These are phyloP conservation scores for Torymus aiolomorphi DNA, from an alignment of 2,888 invertebrate genomes.

Conservation along the genomic window DNA sequence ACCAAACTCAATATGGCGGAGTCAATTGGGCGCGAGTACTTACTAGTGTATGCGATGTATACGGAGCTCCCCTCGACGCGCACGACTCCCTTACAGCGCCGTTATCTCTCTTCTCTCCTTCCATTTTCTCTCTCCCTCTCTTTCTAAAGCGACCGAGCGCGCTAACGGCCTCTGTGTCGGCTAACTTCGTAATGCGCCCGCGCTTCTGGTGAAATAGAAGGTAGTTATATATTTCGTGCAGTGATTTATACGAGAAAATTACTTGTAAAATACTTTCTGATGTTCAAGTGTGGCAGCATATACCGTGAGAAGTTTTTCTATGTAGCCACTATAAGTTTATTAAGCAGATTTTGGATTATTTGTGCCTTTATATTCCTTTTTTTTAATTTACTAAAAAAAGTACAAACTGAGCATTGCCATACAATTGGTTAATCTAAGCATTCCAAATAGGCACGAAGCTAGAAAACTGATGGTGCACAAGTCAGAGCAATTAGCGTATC, in stretches of 20 bases:
- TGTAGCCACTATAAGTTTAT: no score
- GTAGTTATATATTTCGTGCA: constrained; percentile 24
- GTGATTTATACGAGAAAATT: constrained; percentile 24
- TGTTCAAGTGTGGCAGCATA: background rate
- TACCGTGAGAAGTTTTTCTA: no score
- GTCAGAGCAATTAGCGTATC: no score
- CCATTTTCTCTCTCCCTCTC: constrained; percentile 15
- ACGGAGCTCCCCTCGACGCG: background rate
- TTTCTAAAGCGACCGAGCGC: constrained; percentile 37
- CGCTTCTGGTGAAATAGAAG: constrained; percentile 25
- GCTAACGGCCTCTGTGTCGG: constrained; percentile 28
- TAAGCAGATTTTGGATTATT: no score
- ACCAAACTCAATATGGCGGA: constrained; percentile 74
- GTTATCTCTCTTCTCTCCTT: constrained; percentile 38
- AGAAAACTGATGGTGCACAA: no score
- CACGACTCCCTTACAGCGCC: constrained; percentile 49
- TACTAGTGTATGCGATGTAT: constrained; percentile 26
- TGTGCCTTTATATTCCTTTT: no score
- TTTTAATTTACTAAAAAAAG: no score
- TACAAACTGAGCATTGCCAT: no score
- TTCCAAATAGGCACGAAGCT: no score
- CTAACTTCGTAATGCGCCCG: constrained; percentile 40
- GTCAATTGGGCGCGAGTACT: constrained; percentile 73
- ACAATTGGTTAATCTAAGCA: no score
- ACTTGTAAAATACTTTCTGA: constrained; percentile 1